Conservation (phyloP, 2,797 vertebrate species). For the Sparus aurata region DNA sequence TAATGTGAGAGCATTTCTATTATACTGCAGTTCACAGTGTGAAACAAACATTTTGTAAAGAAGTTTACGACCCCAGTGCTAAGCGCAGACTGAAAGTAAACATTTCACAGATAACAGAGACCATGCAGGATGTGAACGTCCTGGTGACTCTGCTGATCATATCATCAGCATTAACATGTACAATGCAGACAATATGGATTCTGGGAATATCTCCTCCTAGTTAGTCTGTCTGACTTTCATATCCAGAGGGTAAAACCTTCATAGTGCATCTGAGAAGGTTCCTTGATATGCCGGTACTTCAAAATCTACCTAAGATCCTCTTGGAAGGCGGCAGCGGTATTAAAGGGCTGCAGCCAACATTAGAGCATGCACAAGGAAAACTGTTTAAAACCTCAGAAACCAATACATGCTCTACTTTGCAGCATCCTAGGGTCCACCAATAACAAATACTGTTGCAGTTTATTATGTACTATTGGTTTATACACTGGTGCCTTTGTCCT, state of each 20-base stretch:
- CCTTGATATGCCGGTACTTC: background rate
- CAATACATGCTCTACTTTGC: background rate
- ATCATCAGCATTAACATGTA: background rate
- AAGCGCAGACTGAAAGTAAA: constrained; percentile 14
- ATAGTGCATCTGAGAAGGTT: constrained; percentile 4
- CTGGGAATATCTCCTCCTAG: background rate
- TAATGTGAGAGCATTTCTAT: background rate
- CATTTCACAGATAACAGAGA: constrained; percentile 13
- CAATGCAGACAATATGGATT: background rate
- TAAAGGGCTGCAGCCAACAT: background rate
- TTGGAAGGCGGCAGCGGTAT: background rate
- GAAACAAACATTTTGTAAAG: constrained; percentile 1
- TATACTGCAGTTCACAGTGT: constrained; percentile 45
- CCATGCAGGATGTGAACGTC: background rate
- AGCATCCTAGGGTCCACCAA: background rate
- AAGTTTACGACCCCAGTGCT: background rate
- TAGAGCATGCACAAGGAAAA: background rate
- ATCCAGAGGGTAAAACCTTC: background rate
- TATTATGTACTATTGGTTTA: constrained; percentile 21
- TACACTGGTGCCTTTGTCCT: constrained; percentile 69
- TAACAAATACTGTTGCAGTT: background rate
- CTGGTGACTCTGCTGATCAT: background rate
- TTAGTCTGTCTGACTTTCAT: constrained; percentile 8
- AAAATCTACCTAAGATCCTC: background rate
- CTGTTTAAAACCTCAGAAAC: background rate